A percentile compares a stretch with the other conserved stretches of the same genome.
Conservation (phyloP, 2,113 vertebrate genomes). For the Scatophagus argus region DNA sequence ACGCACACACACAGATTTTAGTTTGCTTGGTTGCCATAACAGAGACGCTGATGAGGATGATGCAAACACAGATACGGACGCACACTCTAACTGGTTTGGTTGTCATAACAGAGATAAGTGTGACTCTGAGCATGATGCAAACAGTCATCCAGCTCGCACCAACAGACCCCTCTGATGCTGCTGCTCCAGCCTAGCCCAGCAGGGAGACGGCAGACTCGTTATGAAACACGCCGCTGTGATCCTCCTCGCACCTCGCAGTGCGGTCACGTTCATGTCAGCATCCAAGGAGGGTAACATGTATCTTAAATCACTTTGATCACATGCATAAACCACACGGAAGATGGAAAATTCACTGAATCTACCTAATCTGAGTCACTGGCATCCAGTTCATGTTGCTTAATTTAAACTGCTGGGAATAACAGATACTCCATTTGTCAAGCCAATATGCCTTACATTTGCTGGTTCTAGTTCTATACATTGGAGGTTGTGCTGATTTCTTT, state of each 20-base stretch:
- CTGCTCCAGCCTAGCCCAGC: not conserved
- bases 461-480: not conserved
- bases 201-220: constrained; percentile 1
- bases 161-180: not conserved
- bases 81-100: constrained; percentile 7
- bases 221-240: constrained; percentile 4
- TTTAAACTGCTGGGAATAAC: not conserved
- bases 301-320: constrained; percentile 23
- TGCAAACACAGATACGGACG: constrained; percentile 38
- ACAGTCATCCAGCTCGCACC: not conserved
- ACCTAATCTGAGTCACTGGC: not conserved
- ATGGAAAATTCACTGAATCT: not conserved
- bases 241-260: not conserved
- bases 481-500: not conserved
- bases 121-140: constrained; percentile 49
- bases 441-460: not conserved
- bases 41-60: constrained; percentile 43
- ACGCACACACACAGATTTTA: not conserved
- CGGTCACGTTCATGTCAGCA: not conserved
- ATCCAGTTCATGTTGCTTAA: not conserved
- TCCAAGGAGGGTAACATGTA: constrained; percentile 9
- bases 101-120: constrained; percentile 59
- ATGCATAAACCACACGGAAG: not conserved
- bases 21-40: constrained; percentile 49
- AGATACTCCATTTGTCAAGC: not conserved